A percentile compares a stretch with the other conserved stretches of the same genome.
Evolutionary conservation across 2,797 vertebrate genomes (phyloP).

Genomic region (Myotis myotis): DNA sequence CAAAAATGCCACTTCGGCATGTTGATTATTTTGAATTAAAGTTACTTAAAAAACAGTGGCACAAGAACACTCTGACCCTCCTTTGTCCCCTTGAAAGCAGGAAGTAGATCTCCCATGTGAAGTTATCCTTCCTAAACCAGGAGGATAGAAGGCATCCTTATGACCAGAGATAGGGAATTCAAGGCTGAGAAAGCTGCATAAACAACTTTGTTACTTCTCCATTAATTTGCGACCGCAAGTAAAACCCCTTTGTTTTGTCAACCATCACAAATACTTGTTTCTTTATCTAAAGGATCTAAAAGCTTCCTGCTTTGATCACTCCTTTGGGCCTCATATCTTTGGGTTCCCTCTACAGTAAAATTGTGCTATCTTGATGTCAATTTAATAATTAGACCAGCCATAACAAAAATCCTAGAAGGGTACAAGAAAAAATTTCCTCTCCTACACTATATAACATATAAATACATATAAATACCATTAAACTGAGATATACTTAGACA

Average conservation of each 20-base stretch:
- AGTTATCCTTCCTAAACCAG: not conserved
- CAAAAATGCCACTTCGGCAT: not conserved
- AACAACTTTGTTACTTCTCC: not conserved
- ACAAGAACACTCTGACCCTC: not conserved
- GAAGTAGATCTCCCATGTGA: not conserved
- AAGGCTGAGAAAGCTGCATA: not conserved
- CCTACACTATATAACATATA: not conserved
- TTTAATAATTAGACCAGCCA: not conserved
- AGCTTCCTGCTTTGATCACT: not conserved
- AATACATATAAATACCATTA: constrained; percentile 10
- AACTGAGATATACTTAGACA: not conserved
- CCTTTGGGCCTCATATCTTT: not conserved
- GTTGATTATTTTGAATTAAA: no score
- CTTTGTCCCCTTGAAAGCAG: not conserved
- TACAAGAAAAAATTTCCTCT: not conserved
- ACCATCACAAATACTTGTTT: not conserved
- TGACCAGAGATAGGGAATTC: not conserved
- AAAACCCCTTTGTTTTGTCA: not conserved
- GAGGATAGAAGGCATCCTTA: not conserved
- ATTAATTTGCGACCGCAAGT: not conserved
- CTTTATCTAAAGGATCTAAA: not conserved
- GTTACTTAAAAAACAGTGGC: not conserved
- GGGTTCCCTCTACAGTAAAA: not conserved
- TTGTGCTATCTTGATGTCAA: not conserved
- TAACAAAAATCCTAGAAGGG: not conserved